These are phyloP conservation scores for Lepidocyrtoides sp. DNA, from an alignment of 2,888 invertebrate species.

Conservation along the genomic window DNA sequence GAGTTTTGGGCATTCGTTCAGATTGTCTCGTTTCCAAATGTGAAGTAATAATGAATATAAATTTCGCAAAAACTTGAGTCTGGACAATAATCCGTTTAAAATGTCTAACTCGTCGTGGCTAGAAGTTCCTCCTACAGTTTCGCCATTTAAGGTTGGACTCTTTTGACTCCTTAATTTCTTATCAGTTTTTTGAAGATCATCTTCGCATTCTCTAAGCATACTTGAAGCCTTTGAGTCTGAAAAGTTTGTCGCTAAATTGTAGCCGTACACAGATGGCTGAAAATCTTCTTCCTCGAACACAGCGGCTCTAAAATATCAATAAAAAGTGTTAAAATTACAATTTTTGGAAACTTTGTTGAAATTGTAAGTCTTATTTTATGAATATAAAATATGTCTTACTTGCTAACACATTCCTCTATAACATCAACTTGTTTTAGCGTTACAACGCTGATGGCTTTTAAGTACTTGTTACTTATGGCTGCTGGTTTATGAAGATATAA, in stretches of 20 bases:
- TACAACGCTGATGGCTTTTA: constrained; percentile 95
- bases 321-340: no score
- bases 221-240: constrained; percentile 93
- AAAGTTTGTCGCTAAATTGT: constrained; percentile 93
- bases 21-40: constrained; percentile 85
- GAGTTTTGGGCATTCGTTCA: constrained; percentile 92
- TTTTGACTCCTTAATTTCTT: constrained; percentile 86
- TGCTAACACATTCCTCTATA: constrained; percentile 95
- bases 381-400: no score
- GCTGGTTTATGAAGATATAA: constrained; percentile 97
- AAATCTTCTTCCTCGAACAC: constrained; percentile 99
- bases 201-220: constrained; percentile 96
- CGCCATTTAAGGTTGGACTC: constrained; percentile 26
- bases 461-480: constrained; percentile 92
- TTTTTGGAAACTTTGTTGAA: no score
- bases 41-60: constrained; percentile 90
- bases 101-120: constrained; percentile 85
- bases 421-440: constrained; percentile 96
- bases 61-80: constrained; percentile 95
- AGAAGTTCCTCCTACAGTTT: constrained; percentile 32
- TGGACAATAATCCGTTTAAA: constrained; percentile 88
- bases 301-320: constrained; percentile 91
- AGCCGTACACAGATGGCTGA: constrained; percentile 96
- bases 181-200: constrained; percentile 93
- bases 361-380: no score